Evolutionary conservation across 2,113 vertebrate genomes (phyloP).

Genomic region (Grallaria varia): DNA sequence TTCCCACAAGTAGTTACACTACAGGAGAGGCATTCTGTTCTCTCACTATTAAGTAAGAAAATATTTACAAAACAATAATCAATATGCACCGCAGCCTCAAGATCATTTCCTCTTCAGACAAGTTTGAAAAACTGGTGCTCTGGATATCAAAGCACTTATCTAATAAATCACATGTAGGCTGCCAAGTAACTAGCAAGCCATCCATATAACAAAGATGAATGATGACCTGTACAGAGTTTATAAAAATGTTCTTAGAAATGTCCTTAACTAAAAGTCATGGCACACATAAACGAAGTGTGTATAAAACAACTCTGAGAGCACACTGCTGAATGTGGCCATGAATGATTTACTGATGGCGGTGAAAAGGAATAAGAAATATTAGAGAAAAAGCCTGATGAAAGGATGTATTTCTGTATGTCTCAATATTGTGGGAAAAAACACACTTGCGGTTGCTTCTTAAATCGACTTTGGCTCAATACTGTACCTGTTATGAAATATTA

Average conservation of each 20-base stretch:
- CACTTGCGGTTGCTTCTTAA: not conserved
- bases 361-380: not conserved
- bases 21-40: not conserved
- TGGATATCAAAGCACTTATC: constrained; percentile 12
- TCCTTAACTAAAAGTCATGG: constrained; percentile 58
- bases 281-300: constrained; percentile 36
- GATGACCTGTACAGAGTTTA: constrained; percentile 25
- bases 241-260: constrained; percentile 56
- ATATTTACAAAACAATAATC: constrained; percentile 37
- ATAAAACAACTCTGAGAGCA: constrained; percentile 26
- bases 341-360: not conserved
- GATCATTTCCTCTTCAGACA: constrained; percentile 30
- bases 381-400: not conserved
- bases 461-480: not conserved
- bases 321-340: not conserved
- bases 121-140: constrained; percentile 23
- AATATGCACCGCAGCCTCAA: constrained; percentile 29
- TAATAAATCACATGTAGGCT: constrained; percentile 51
- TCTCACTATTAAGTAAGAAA: constrained; percentile 28
- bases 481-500: not conserved
- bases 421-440: not conserved
- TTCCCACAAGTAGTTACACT: not conserved
- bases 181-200: constrained; percentile 40
- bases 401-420: not conserved
- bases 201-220: constrained; percentile 44